phyloP scores from a whole-genome alignment of 2,888 invertebrate genomes.

The Diloba caeruleocephala region DNA sequence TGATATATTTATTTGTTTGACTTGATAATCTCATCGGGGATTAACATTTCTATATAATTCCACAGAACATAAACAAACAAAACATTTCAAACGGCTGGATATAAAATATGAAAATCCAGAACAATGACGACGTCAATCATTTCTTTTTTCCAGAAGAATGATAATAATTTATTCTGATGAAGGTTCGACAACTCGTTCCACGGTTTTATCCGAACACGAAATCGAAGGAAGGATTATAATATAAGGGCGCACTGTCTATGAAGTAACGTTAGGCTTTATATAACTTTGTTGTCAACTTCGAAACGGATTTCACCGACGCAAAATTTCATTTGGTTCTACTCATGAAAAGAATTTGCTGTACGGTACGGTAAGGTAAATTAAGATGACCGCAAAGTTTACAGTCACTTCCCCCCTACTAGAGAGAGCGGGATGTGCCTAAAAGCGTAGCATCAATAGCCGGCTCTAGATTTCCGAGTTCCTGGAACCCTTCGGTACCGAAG shows the following conservation, averaged over 20 bases:
- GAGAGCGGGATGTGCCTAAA: too few species aligned
- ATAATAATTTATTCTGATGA: constrained; percentile 48
- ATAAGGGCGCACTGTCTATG: not conserved
- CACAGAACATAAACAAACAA: not conserved
- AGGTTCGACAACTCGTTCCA: constrained; percentile 48
- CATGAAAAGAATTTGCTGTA: not conserved
- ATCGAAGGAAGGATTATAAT: constrained; percentile 26
- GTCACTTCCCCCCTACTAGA: too few species aligned
- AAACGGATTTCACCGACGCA: not conserved
- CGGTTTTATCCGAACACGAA: constrained; percentile 27
- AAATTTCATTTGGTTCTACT: not conserved
- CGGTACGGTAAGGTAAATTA: too few species aligned
- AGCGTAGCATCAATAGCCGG: too few species aligned
- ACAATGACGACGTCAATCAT: constrained; percentile 41
- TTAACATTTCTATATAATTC: not conserved
- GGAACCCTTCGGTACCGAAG: too few species aligned
- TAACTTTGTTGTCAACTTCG: not conserved
- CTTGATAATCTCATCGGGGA: too few species aligned
- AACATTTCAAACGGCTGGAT: not conserved
- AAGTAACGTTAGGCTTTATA: not conserved
- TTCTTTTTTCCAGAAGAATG: constrained; percentile 20
- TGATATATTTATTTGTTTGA: too few species aligned
- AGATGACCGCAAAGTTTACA: too few species aligned
- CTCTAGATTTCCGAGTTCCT: too few species aligned
- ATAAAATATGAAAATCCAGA: constrained; percentile 5